Evolutionary conservation across 2,888 invertebrate species (phyloP).

Genomic region (Pocota personata): DNA sequence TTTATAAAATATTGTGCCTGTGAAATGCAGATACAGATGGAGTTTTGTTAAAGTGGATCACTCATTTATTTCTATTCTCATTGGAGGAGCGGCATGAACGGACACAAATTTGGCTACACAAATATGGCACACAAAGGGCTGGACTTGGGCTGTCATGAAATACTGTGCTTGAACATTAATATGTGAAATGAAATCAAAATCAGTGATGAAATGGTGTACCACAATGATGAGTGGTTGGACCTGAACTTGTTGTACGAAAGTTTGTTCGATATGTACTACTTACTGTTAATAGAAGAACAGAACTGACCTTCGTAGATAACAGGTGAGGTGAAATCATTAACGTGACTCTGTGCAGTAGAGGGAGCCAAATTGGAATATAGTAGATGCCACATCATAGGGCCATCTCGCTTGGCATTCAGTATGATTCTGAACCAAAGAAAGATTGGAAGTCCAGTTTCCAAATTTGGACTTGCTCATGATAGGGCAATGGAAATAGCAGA

Average conservation of each 20-base stretch:
- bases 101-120: not conserved
- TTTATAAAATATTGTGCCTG: conserved; percentile 80
- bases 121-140: not conserved
- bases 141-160: not conserved
- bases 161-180: not conserved
- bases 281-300: too few relatives aligned
- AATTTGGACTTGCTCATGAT: too few relatives aligned
- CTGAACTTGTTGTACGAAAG: not conserved
- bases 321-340: too few relatives aligned
- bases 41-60: conserved; percentile 50
- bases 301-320: too few relatives aligned
- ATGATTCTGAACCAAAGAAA: too few relatives aligned
- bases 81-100: not conserved
- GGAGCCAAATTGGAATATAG: too few relatives aligned
- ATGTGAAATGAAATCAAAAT: not conserved
- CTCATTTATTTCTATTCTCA: conserved; percentile 36
- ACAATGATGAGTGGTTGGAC: not conserved
- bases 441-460: too few relatives aligned
- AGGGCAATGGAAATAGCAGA: too few relatives aligned
- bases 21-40: conserved; percentile 75
- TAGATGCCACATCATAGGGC: too few relatives aligned
- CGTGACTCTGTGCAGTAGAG: too few relatives aligned
- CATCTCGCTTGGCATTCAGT: too few relatives aligned
- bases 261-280: too few relatives aligned
- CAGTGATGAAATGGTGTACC: conserved; percentile 11